Evolutionary conservation across 2,888 invertebrate genomes (phyloP).

Genomic region (Pheosia gnoma): DNA sequence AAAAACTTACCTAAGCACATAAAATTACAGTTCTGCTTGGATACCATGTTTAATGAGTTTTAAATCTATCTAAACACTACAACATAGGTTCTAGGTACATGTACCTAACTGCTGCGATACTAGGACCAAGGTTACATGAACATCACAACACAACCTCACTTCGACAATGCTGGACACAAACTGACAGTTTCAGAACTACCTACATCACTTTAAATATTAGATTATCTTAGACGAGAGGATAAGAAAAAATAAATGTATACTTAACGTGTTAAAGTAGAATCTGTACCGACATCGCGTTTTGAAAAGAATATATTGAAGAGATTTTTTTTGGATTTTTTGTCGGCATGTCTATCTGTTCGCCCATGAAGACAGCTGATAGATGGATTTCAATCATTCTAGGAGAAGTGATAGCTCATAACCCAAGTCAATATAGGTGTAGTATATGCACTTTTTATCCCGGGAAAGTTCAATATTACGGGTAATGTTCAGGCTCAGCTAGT

Average conservation of each 20-base stretch:
- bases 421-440: no score
- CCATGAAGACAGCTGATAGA: no score
- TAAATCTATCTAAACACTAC: not conserved
- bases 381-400: no score
- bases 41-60: not conserved
- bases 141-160: slow-evolving; percentile 3
- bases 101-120: not conserved
- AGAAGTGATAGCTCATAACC: no score
- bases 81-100: not conserved
- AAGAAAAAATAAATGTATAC: not conserved
- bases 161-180: not conserved
- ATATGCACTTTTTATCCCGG: no score
- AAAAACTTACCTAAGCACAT: not conserved
- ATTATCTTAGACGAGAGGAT: not conserved
- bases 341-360: no score
- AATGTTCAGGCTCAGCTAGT: no score
- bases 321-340: no score
- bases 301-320: no score
- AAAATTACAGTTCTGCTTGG: slow-evolving; percentile 1
- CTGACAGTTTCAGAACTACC: not conserved
- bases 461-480: no score
- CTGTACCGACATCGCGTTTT: no score
- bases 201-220: not conserved
- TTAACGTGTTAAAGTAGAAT: no score
- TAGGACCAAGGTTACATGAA: not conserved